These are phyloP conservation scores for Thecocarcelia acutangulata DNA, from an alignment of 2,888 invertebrate species.

Conservation along the genomic window DNA sequence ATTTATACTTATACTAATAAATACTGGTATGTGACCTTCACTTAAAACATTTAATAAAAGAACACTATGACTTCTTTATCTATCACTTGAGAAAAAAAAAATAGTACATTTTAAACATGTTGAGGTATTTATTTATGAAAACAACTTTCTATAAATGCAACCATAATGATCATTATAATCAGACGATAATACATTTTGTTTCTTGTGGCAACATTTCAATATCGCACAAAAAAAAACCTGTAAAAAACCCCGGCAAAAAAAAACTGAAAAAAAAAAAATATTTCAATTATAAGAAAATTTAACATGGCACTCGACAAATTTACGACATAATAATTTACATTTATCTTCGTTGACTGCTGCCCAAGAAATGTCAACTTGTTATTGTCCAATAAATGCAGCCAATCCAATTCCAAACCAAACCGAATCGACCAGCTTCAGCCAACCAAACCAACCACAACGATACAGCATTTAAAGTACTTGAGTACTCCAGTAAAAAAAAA, in stretches of 20 bases:
- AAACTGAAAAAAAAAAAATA: conserved; percentile 44
- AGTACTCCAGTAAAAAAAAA: conserved; percentile 48
- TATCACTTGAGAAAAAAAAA: too few species aligned
- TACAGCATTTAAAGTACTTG: conserved; percentile 46
- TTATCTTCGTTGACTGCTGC: conserved; percentile 77
- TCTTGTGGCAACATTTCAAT: conserved; percentile 19
- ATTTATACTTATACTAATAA: too few species aligned
- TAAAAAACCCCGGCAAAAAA: conserved; percentile 27
- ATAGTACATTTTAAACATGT: too few species aligned
- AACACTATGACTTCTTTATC: too few species aligned
- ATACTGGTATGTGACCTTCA: too few species aligned
- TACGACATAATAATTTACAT: conserved; percentile 81
- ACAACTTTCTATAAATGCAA: conserved; percentile 42
- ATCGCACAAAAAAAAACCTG: conserved; percentile 43
- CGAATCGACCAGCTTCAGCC: conserved; percentile 34
- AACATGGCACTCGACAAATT: conserved; percentile 74
- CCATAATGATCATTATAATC: conserved; percentile 51
- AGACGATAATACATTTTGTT: conserved; percentile 39
- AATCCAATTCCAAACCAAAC: conserved; percentile 45
- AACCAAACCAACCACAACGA: conserved; percentile 45
- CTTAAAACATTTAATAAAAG: too few species aligned
- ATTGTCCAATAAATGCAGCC: conserved; percentile 64
- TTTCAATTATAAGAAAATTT: conserved; percentile 69
- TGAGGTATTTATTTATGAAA: neutral
- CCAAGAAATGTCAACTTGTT: conserved; percentile 68